Percentiles rank a stretch among this genome's conserved stretches.
These are phyloP conservation scores for Dryococelus australis DNA, from an alignment of 2,888 invertebrate species.

Conservation along the genomic window DNA sequence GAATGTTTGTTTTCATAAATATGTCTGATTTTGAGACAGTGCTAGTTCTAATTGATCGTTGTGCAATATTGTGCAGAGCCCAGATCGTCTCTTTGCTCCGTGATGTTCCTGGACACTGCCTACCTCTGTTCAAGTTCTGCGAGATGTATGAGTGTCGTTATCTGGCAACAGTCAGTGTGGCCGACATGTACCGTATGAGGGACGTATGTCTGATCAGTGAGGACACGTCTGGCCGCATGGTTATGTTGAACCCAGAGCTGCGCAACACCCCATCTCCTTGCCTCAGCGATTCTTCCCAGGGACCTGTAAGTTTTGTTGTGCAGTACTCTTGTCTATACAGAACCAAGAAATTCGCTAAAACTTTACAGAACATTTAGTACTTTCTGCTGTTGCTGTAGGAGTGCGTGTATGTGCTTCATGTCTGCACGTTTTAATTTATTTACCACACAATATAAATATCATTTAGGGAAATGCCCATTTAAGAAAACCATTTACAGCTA, in stretches of 20 bases:
- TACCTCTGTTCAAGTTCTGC: slow-evolving; percentile 82
- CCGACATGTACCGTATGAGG: slow-evolving; percentile 75
- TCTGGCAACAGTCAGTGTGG: slow-evolving; percentile 75
- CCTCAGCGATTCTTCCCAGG: slow-evolving; percentile 16
- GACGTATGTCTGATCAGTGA: slow-evolving; percentile 81
- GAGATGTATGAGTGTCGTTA: slow-evolving; percentile 84
- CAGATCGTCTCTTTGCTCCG: slow-evolving; percentile 71
- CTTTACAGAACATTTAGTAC: too few species aligned
- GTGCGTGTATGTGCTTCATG: too few species aligned
- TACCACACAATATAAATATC: too few species aligned
- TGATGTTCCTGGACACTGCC: slow-evolving; percentile 75
- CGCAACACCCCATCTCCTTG: slow-evolving; percentile 65
- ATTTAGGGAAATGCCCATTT: too few species aligned
- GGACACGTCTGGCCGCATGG: slow-evolving; percentile 71
- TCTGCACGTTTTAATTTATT: too few species aligned
- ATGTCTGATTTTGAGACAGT: too few species aligned
- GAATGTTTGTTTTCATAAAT: too few species aligned
- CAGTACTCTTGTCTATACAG: too few species aligned
- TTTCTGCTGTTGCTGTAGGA: too few species aligned
- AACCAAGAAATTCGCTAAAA: too few species aligned
- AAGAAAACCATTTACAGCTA: too few species aligned
- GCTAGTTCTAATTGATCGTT: too few species aligned
- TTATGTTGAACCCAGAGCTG: slow-evolving; percentile 70
- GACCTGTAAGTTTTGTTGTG: background rate
- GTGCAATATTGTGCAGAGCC: slow-evolving; percentile 57